Evolutionary conservation across 1,140 invertebrate genomes (phyloP), one percentile per base, ranked within the genome.

Genomic region (Palaemon carinicauda): DNA sequence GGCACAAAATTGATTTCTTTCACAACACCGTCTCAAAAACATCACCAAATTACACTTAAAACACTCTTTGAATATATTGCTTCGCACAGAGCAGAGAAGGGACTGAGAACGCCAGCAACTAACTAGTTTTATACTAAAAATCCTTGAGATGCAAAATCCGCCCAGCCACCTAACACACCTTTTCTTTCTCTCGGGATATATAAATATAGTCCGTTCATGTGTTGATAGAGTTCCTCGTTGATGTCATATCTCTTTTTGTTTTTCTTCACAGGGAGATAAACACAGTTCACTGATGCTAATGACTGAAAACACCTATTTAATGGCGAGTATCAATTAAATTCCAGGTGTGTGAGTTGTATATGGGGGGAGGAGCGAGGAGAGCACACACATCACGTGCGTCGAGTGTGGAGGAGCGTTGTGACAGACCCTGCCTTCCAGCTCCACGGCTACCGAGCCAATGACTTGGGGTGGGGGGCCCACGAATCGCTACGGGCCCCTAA

Each of bases 381-480:
- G n/a, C n/a, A n/a, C n/a, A n/a, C n/a, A 41, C 82, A 83, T 83
- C 82, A 83, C 73, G 82, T 83, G 82, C 54, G 69, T 82, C 73
- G 24, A 83, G 82, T 60, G 82, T 60, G 52, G 19, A 83, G 69
- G 52, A 73, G 15, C 71, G 31, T 73, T 75, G 71, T 56, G 82
- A 83, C 82, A 83, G 71, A 31, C 56, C 82, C 82, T 27, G 19
- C 82, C 82, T 73, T 60, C 82, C 52, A 41, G 41, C 41, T 41
- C 41, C 53, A 73, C 73, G 82, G 73, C 75, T 73, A 73, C 31
- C 82, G 29, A 83, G 82, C 82, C 73, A 83, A 83, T 83, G 82
- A 83, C 82, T 83, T 75, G 82, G 17, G 41, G 41, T 41, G 41
- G 41, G 41, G 41, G 41, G 41, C 7, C 41, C 41, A 41, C 41